Conservation (phyloP, 2,113 vertebrate genomes). For the Orthonyx spaldingii region DNA sequence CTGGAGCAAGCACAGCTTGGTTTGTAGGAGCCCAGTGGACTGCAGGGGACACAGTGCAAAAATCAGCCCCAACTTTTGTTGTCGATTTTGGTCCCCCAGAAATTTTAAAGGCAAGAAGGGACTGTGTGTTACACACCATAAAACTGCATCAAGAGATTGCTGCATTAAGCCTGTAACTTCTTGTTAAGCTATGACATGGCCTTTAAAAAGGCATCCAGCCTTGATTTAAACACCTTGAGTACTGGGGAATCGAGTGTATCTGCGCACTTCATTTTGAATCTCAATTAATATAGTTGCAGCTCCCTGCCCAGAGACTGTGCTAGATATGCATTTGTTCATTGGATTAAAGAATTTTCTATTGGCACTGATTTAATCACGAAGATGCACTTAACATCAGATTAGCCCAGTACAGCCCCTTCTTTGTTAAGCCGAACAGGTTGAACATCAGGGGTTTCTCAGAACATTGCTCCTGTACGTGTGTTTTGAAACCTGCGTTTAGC, state of each 20-base stretch:
- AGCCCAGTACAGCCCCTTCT: not conserved
- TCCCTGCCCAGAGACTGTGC: not conserved
- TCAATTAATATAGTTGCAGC: not conserved
- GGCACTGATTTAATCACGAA: not conserved
- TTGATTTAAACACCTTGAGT: not conserved
- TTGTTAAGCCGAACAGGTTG: not conserved
- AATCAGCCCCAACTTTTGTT: not conserved
- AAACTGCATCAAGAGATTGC: not conserved
- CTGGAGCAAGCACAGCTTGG: not conserved
- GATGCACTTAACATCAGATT: not conserved
- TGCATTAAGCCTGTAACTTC: not conserved
- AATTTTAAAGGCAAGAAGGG: not conserved
- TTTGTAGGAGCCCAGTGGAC: not conserved
- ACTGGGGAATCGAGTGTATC: fast-evolving
- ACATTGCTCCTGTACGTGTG: not conserved
- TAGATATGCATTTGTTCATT: not conserved
- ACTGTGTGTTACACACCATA: not conserved
- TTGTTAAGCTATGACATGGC: not conserved
- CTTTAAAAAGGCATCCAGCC: not conserved
- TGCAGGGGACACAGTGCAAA: not conserved
- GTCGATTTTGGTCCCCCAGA: not conserved
- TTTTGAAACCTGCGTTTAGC: not conserved
- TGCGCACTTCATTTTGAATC: not conserved
- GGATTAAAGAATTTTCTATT: not conserved
- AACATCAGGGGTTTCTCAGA: not conserved